These are phyloP conservation scores for Coreius guichenoti DNA, from an alignment of 2,797 vertebrate genomes.

Conservation along the genomic window DNA sequence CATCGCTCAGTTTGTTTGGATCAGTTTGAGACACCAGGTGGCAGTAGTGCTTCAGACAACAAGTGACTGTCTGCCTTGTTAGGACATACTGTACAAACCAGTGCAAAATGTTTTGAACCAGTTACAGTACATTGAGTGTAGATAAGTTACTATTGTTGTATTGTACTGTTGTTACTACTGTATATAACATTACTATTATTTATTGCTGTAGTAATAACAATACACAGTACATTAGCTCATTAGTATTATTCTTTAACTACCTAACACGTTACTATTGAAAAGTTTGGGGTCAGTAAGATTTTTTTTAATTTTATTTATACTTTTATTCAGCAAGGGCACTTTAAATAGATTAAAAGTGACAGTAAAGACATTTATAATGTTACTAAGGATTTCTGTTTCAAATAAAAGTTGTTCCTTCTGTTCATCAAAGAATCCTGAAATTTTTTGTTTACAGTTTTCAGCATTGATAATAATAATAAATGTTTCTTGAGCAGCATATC, in stretches of 20 bases:
- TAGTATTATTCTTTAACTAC: neutral
- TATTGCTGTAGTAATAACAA: neutral
- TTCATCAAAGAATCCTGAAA: neutral
- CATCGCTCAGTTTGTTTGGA: neutral
- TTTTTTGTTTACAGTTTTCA: too few species aligned
- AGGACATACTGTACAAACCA: neutral
- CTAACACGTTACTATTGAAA: neutral
- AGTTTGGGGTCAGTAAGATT: neutral
- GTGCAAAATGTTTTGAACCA: neutral
- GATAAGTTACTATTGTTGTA: neutral
- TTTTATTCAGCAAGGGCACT: neutral
- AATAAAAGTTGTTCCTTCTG: neutral
- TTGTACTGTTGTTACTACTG: neutral
- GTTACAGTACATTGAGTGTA: neutral
- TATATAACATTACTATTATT: neutral
- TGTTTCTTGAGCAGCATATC: neutral
- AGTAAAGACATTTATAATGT: neutral
- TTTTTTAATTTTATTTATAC: too few species aligned
- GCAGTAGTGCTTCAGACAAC: conserved; percentile 11
- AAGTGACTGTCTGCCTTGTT: neutral
- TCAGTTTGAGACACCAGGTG: conserved; percentile 31
- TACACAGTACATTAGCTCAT: neutral
- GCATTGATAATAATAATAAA: too few species aligned
- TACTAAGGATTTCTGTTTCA: neutral
- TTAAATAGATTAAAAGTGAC: neutral